Conservation (phyloP, 2,113 vertebrate species). For the Malurus alboscapulatus region DNA sequence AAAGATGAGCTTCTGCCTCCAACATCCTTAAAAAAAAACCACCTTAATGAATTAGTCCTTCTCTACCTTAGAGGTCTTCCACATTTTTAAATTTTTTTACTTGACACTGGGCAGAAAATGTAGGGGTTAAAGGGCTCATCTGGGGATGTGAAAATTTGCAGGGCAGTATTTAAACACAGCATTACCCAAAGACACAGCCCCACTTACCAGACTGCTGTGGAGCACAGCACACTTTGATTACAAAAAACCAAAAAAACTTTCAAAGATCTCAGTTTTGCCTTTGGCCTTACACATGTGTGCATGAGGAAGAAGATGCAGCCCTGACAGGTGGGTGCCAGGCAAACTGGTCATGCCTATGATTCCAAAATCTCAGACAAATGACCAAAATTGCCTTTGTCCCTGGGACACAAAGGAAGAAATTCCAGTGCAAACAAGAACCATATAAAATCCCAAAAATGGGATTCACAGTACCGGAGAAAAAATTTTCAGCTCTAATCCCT, state of each 20-base stretch:
- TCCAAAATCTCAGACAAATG: neutral
- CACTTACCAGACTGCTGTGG: neutral
- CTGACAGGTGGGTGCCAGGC: accelerated
- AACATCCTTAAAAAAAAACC: neutral
- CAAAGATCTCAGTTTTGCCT: neutral
- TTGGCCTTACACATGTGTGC: neutral
- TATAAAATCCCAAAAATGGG: neutral
- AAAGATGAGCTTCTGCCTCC: neutral
- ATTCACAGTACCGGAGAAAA: neutral
- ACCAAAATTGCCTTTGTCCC: neutral
- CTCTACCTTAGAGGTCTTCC: neutral
- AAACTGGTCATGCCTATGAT: neutral
- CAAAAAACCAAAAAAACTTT: neutral
- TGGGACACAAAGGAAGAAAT: neutral
- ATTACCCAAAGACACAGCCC: neutral
- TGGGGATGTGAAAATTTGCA: neutral
- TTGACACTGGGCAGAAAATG: neutral
- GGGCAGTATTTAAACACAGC: neutral
- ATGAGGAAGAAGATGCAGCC: neutral
- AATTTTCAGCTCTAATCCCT: neutral
- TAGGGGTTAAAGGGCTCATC: neutral
- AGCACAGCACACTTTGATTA: neutral
- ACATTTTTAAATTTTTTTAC: neutral
- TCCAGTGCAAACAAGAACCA: neutral
- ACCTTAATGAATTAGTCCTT: neutral